Evolutionary conservation across 2,113 vertebrate species (phyloP), one percentile per base, ranked within the genome.

Genomic region (Dromiciops gliroides): DNA sequence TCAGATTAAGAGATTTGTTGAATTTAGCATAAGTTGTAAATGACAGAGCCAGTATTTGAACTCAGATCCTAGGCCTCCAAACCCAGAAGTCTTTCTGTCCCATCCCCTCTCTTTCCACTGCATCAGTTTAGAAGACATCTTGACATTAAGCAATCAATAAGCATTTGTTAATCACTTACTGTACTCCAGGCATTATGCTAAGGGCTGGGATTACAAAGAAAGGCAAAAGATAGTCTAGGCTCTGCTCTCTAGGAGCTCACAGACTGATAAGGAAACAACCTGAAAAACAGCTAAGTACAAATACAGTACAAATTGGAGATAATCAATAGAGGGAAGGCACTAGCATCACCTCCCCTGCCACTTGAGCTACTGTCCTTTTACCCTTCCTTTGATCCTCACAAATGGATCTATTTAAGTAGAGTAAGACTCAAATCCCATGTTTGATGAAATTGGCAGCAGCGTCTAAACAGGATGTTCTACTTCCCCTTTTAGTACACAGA

Each of bases 341-440:
- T n/a, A 83, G n/a, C 16, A 83, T 83, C 67, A 83, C 67, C 1
- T 1, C 37, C n/a, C 28, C 37, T 8, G 67, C 19, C 67, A 83
- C 67, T 23, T 67, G 56, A 67, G 31, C 56, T 67, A 67, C 11
- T 37, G 3, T 37, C 31, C 91, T 90, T 94, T 88, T 91, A 53
- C 92, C 56, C 53, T 94, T 50, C 89, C 37, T 90, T 90, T n/a
- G 50, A 92, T 88, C n/a, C 67, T 83, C 67, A 88, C 92, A 95
- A 94, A 89, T 48, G 44, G 51, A 89, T 95, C 22, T 94, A 25
- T 89, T 95, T 92, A 97, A 93, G 48, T 93, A 89, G 50, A 93
- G 48, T 47, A 96, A 95, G 24, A 91, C 48, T 91, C 31, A 89
- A 83, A 83, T 83, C 67, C 67, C 67, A 83, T 44, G 67, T 44